Base-by-base conservation (phyloP, 2,888 invertebrate genomes). In the Drosophila tripunctata region DNA sequence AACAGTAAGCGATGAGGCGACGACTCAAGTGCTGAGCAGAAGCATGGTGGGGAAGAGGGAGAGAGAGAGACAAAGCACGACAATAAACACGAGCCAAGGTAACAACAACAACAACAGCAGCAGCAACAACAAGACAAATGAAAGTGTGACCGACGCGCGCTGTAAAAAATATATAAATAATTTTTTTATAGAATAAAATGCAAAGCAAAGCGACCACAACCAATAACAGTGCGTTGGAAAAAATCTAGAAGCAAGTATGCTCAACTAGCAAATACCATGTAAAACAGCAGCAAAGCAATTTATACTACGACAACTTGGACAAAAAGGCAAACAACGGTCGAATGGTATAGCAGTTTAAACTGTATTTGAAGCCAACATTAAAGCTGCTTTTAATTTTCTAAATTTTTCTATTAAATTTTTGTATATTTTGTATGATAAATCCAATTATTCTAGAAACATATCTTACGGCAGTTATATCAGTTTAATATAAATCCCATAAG, bases 51-150 rank as follows among this genome's bases (percentile, higher is more conserved):
- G 5, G 38, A 2, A 21, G 2, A 1, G 3, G 21, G 27, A 27
- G 27, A 7, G 22, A 22, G 21, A 38, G 5, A 43, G 66, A 71
- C 72, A 62, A 70, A 61, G 71, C 64, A 72, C 64, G 30, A 64
- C 78, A 81, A 74, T 75, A 78, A 81, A 67, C 77, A 78, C 81
- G 81, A 84, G 81, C 67, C 81, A 84, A 82, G 57, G 40, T 64
- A 62, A 69, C 67, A 77, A 31, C 40, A 61, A 43, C 45, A 73
- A 55, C 52, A 52, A 47, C 43, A 27, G 31, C 22, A 55, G 36
- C 43, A 66, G 27, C 43, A 61, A 40, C 40, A 51, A 47, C 40
- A 45, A 10, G 14, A 17, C 40, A 6, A 66, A 65, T 50, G 67
- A 67, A 69, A 62, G 62, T 52, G 63, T 52, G 63, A 54, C 55